Base-by-base conservation (phyloP, 1,140 invertebrate species). In the Lordiphosa clarofinis region DNA sequence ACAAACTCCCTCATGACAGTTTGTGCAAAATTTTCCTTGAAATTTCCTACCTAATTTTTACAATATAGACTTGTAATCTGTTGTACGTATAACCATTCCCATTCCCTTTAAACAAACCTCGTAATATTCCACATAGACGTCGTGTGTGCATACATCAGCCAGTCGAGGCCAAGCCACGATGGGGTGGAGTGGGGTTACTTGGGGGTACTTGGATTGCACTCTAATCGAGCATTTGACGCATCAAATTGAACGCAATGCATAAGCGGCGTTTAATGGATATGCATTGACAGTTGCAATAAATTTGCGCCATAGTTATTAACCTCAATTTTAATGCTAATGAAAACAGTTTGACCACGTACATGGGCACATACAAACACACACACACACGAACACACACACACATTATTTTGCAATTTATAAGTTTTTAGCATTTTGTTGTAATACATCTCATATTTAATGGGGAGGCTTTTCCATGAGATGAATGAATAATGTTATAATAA, bases 301-400 rank as follows among this genome's bases (percentile, higher is more conserved):
- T 58, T 63, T 67, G 47, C 63, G 46, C 62, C 38, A 63, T 57
- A 73, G 70, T 68, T 76, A 76, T 76, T 71, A 76, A 76, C 73
- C 66, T 76, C 67, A 76, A 76, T 76, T 76, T 71, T 50, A 71
- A 67, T 56, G 60, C 66, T 66, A 75, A 70, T 60, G 44, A 59
- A 76, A 69, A 61, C 60, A 58, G 63, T 68, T 59, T 68, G 64
- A 68, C 55, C 64, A 46, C 64, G 64, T 59, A 12, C 67, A 66
- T 65, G 63, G 59, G 40, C 64, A 58, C n/a, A n/a, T n/a, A n/a
- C n/a, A n/a, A n/a, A 42, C 12, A 37, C 4, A 21, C 11, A 38
- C 28, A 46, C 8, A 50, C n/a, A 10, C 13, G 33, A 10, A n/a
- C 4, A 19, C n/a, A 48, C 13, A 8, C 19, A 49, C 7, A n/a